Percentiles rank a stretch among this genome's conserved stretches.
Conservation (phyloP, 2,797 vertebrate species). For the Chelidonichthys spinosus region DNA sequence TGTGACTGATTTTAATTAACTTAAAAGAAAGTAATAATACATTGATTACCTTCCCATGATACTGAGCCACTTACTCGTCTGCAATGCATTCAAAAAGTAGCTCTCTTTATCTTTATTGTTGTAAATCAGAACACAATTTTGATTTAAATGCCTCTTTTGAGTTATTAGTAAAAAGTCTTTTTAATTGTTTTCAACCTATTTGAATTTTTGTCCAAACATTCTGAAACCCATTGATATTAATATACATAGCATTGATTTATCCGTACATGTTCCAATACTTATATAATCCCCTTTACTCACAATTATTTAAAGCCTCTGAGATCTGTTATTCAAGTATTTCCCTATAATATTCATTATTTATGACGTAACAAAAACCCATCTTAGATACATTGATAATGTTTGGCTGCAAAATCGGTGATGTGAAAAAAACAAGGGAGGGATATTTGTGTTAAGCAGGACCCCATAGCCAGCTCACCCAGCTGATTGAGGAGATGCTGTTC, state of each 20-base stretch:
- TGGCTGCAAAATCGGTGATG: background rate
- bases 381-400: no score
- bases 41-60: background rate
- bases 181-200: background rate
- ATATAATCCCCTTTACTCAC: no score
- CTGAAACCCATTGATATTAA: background rate
- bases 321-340: background rate
- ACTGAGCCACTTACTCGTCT: background rate
- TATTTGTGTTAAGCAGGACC: background rate
- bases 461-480: no score
- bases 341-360: background rate
- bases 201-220: no score
- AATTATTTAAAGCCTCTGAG: no score
- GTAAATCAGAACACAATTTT: background rate
- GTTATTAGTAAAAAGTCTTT: background rate
- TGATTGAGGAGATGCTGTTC: background rate
- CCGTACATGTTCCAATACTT: no score
- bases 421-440: no score
- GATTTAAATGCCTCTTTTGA: background rate
- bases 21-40: slow-evolving; percentile 5
- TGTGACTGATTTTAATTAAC: background rate
- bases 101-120: background rate
- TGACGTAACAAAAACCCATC: background rate
- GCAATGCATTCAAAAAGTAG: background rate
- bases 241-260: no score